These are phyloP conservation scores for Diglossa cyanea DNA, from an alignment of 2,797 vertebrate genomes.

Conservation along the genomic window DNA sequence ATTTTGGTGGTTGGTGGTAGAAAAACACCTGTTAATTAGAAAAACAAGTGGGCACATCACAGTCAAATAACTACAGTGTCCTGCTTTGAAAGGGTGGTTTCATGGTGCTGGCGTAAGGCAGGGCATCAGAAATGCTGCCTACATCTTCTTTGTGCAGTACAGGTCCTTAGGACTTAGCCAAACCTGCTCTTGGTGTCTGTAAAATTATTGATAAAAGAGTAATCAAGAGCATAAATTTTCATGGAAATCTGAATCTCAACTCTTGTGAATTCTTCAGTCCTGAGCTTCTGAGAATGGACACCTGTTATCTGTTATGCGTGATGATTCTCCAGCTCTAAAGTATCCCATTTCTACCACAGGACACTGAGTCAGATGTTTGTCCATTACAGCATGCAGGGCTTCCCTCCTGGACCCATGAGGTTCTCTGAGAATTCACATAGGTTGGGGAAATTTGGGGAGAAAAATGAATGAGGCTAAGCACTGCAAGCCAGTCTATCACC, in stretches of 20 bases:
- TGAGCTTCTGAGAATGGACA: background rate
- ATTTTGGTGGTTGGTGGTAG: background rate
- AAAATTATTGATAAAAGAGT: background rate
- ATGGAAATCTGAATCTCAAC: background rate
- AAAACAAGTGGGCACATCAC: background rate
- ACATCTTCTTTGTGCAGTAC: background rate
- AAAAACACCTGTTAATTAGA: background rate
- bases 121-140: background rate
- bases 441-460: background rate
- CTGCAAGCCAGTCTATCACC: background rate
- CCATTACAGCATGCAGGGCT: background rate
- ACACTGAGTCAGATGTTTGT: background rate
- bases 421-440: background rate
- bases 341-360: background rate
- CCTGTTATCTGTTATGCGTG: rapidly evolving
- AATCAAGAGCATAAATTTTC: background rate
- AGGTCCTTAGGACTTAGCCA: background rate
- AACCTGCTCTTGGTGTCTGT: background rate
- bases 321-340: background rate
- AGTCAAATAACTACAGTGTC: background rate
- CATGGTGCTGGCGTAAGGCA: background rate
- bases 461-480: background rate
- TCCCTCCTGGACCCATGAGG: background rate
- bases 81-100: background rate
- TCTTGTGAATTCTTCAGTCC: background rate